Percentiles rank a stretch among this genome's conserved stretches.
phyloP scores from a whole-genome alignment of 23 tunicate genomes.

The Styela plicata region DNA sequence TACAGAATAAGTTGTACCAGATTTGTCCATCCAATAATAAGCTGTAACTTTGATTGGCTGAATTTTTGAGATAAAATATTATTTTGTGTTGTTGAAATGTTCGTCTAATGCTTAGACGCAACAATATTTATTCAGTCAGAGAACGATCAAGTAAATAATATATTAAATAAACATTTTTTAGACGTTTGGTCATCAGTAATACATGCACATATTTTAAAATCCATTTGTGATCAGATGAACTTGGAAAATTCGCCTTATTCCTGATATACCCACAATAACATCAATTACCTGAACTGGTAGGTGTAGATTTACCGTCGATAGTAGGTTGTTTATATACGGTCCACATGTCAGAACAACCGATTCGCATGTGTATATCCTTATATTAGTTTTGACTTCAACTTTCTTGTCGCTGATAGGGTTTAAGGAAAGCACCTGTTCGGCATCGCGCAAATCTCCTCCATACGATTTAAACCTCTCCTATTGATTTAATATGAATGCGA shows the following conservation, averaged over 20 bases:
- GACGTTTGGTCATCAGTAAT: no score
- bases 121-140: no score
- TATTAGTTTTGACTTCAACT: conserved; percentile 36
- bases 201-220: no score
- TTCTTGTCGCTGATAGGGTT: background rate
- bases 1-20: background rate
- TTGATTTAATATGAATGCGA: no score
- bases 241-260: no score
- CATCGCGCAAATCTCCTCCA: conserved; percentile 54
- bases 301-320: conserved; percentile 24
- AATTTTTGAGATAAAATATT: no score
- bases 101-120: no score
- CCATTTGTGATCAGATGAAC: no score
- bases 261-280: no score
- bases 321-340: conserved; percentile 50
- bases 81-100: no score
- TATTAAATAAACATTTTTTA: no score
- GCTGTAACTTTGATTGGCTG: background rate
- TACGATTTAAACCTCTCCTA: background rate
- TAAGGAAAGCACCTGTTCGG: conserved; percentile 28
- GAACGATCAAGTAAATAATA: no score
- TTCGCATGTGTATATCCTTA: conserved; percentile 34
- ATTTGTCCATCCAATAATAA: background rate
- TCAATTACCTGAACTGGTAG: conserved; percentile 36
- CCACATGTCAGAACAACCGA: conserved; percentile 77